Evolutionary conservation across 2,797 vertebrate genomes (phyloP).

Genomic region (Danio kyathit): DNA sequence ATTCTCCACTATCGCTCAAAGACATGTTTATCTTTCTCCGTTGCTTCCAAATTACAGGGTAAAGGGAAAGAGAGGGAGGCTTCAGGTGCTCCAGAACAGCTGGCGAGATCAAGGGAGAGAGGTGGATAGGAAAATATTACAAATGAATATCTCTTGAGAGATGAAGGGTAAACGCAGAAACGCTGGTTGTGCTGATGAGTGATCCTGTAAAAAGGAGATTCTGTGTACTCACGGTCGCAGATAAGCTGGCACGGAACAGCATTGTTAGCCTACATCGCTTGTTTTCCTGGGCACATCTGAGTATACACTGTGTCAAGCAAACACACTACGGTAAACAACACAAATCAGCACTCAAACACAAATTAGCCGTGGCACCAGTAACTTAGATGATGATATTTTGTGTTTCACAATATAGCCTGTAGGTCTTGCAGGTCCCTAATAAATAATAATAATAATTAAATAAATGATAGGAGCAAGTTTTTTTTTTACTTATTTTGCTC

Average conservation of each 20-base stretch:
- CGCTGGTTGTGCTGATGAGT: slow-evolving; percentile 64
- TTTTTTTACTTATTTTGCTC: too few relatives aligned
- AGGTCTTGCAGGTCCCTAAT: too few relatives aligned
- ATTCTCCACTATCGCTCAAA: slow-evolving; percentile 72
- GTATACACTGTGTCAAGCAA: slow-evolving; percentile 50
- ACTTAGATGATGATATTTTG: neutral
- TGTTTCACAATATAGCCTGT: too few relatives aligned
- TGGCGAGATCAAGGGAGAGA: slow-evolving; percentile 65
- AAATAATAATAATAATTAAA: too few relatives aligned
- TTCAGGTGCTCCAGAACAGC: slow-evolving; percentile 81
- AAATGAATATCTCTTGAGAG: slow-evolving; percentile 70
- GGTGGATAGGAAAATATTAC: slow-evolving; percentile 47
- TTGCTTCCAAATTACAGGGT: slow-evolving; percentile 75
- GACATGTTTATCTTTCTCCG: slow-evolving; percentile 73
- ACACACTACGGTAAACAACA: slow-evolving; percentile 40
- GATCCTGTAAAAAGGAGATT: slow-evolving; percentile 50
- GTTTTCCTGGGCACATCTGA: slow-evolving; percentile 28
- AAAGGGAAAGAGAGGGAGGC: slow-evolving; percentile 51
- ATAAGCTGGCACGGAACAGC: slow-evolving; percentile 27
- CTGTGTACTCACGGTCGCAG: slow-evolving; percentile 40
- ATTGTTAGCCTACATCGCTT: slow-evolving; percentile 29
- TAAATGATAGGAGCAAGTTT: too few relatives aligned
- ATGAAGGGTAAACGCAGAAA: slow-evolving; percentile 60
- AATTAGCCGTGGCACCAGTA: slow-evolving; percentile 30
- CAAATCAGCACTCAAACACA: slow-evolving; percentile 14